Conservation (phyloP, 2,888 invertebrate species). For the Epinotia brunnichana region DNA sequence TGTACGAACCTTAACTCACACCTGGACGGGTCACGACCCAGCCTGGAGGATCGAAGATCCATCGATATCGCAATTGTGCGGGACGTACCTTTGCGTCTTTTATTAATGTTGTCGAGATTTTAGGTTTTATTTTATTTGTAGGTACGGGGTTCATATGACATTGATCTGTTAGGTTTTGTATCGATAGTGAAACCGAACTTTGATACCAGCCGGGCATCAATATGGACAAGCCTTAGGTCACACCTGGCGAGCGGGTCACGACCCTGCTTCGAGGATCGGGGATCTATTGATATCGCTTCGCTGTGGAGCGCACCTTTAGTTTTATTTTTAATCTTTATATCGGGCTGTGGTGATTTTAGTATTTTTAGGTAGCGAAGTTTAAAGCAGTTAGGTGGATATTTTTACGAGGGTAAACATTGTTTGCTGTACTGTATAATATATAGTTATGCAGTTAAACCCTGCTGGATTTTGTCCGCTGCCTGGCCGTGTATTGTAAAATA, state of each 20-base stretch:
- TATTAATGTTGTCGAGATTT: neutral
- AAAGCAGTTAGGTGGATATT: neutral
- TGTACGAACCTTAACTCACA: constrained; percentile 52
- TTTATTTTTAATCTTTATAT: neutral
- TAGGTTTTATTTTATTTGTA: neutral
- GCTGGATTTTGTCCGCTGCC: too few species aligned
- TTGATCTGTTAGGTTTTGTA: constrained; percentile 8
- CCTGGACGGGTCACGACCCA: constrained; percentile 65
- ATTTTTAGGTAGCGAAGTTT: neutral
- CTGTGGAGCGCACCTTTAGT: constrained; percentile 24
- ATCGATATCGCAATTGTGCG: constrained; percentile 58
- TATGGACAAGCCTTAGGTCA: constrained; percentile 49
- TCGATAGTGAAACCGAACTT: neutral
- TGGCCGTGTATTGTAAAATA: too few species aligned
- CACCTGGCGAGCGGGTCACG: constrained; percentile 65
- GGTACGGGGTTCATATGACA: constrained; percentile 9
- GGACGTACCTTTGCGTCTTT: constrained; percentile 8
- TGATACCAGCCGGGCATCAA: constrained; percentile 10
- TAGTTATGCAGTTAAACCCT: too few species aligned
- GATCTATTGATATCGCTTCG: constrained; percentile 62
- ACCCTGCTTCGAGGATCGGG: constrained; percentile 56
- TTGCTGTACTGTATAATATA: too few species aligned
- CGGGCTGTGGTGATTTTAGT: neutral
- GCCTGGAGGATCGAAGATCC: constrained; percentile 57
- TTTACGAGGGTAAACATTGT: neutral